Evolutionary conservation across 2,797 vertebrate species (phyloP).

Genomic region (Sciurus vulgaris): DNA sequence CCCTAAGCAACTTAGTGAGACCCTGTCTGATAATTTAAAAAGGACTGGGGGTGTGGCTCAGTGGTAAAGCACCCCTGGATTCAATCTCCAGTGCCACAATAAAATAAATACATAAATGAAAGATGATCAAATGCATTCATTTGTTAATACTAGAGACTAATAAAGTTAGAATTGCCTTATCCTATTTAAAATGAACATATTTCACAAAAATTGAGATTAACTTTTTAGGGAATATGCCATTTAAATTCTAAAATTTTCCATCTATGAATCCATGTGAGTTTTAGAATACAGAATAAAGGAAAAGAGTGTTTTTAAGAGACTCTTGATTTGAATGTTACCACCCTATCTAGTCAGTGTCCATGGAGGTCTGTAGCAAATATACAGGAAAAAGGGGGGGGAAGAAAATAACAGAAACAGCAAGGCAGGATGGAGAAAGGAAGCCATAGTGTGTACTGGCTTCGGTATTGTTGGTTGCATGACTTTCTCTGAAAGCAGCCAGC

Average conservation of each 20-base stretch:
- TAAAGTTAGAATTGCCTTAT: conserved; percentile 50
- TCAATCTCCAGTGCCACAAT: no score
- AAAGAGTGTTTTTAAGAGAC: background rate
- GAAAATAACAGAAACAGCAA: background rate
- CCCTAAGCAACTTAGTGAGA: no score
- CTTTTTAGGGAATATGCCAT: conserved; percentile 14
- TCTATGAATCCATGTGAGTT: conserved; percentile 23
- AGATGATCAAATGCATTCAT: background rate
- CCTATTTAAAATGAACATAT: conserved; percentile 35
- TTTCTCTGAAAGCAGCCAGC: conserved; percentile 16
- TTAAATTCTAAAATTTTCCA: conserved; percentile 58
- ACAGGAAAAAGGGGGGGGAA: background rate
- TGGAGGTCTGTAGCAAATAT: background rate
- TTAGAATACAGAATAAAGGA: conserved; percentile 22
- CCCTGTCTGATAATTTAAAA: no score
- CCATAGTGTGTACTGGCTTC: background rate
- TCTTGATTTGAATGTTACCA: conserved; percentile 34
- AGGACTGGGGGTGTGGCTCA: no score
- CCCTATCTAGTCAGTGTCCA: background rate
- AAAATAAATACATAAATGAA: no score
- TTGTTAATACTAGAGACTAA: conserved; percentile 43
- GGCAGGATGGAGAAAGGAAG: background rate
- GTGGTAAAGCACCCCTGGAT: no score
- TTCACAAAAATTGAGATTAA: conserved; percentile 44
- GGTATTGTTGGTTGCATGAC: background rate